A percentile compares a stretch with the other conserved stretches of the same genome.
Evolutionary conservation across 2,113 vertebrate genomes (phyloP).

Genomic region (Solea senegalensis): DNA sequence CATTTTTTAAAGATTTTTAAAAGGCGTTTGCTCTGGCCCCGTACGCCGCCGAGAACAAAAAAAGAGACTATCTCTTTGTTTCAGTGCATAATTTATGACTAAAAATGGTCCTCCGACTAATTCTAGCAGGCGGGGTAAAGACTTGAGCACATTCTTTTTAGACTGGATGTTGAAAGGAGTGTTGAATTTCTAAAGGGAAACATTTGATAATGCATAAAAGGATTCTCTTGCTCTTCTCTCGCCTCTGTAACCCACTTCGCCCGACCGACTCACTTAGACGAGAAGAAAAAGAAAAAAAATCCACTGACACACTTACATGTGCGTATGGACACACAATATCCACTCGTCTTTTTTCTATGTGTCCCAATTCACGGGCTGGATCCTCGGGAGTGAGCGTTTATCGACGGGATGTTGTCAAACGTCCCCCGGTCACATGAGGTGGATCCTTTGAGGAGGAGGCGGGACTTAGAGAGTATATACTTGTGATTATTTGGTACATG

Average conservation of each 20-base stretch:
- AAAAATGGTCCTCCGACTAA: slow-evolving; percentile 97
- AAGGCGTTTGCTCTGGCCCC: slow-evolving; percentile 93
- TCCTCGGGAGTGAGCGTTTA: no score
- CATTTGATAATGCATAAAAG: slow-evolving; percentile 81
- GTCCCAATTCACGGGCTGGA: no score
- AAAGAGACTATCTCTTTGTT: slow-evolving; percentile 96
- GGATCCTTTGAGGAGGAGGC: no score
- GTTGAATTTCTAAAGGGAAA: slow-evolving; percentile 83
- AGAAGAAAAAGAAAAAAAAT: slow-evolving; percentile 43
- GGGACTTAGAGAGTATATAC: no score
- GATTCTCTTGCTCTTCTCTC: slow-evolving; percentile 68
- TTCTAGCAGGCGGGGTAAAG: slow-evolving; percentile 88
- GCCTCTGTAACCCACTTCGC: slow-evolving; percentile 71
- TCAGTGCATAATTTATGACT: slow-evolving; percentile 98
- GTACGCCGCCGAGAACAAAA: slow-evolving; percentile 86
- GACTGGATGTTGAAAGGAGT: slow-evolving; percentile 81
- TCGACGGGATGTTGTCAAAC: no score
- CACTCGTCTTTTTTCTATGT: not conserved
- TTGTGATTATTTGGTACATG: no score
- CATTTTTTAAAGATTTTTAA: slow-evolving; percentile 99
- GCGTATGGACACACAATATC: slow-evolving; percentile 24
- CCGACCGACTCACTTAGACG: slow-evolving; percentile 64
- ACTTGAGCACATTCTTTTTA: slow-evolving; percentile 85
- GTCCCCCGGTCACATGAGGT: no score
- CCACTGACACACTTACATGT: slow-evolving; percentile 18